phyloP scores from a whole-genome alignment of 2,113 vertebrate species.

The human (Homo sapiens) region DNA sequence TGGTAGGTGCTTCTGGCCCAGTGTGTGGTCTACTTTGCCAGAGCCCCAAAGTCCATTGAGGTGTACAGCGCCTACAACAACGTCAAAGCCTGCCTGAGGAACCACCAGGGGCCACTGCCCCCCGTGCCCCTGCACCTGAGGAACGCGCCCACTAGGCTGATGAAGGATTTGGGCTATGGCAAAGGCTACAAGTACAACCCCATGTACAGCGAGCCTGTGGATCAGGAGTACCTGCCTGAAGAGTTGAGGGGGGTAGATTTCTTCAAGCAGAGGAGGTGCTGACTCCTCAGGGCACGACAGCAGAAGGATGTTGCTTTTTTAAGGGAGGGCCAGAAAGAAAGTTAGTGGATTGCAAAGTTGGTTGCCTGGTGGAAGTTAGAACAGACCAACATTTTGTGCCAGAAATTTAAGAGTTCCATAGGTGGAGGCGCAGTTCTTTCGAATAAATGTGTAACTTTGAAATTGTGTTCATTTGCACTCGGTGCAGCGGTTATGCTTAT shows the following conservation, averaged over 20 bases:
- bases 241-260: slow-evolving; percentile 90
- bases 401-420: slow-evolving; percentile 4
- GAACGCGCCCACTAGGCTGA: slow-evolving; percentile 93
- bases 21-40: slow-evolving; percentile 93
- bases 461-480: slow-evolving; percentile 67
- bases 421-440: slow-evolving; percentile 18
- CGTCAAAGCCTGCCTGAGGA: slow-evolving; percentile 92
- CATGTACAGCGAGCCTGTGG: slow-evolving; percentile 85
- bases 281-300: background rate
- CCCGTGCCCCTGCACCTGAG: slow-evolving; percentile 95
- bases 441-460: slow-evolving; percentile 50
- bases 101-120: slow-evolving; percentile 92
- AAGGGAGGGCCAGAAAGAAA: background rate
- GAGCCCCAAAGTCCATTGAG: slow-evolving; percentile 94
- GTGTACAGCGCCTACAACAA: slow-evolving; percentile 93
- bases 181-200: slow-evolving; percentile 97
- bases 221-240: slow-evolving; percentile 94
- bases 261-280: slow-evolving; percentile 82
- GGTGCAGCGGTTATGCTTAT: slow-evolving; percentile 42
- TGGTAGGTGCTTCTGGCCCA: slow-evolving; percentile 96
- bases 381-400: slow-evolving; percentile 29
- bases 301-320: background rate
- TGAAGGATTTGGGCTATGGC: slow-evolving; percentile 94
- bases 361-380: background rate
- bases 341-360: background rate